Base-by-base conservation (phyloP, 2,113 vertebrate species). In the Rhinopomastus cyanomelas region DNA sequence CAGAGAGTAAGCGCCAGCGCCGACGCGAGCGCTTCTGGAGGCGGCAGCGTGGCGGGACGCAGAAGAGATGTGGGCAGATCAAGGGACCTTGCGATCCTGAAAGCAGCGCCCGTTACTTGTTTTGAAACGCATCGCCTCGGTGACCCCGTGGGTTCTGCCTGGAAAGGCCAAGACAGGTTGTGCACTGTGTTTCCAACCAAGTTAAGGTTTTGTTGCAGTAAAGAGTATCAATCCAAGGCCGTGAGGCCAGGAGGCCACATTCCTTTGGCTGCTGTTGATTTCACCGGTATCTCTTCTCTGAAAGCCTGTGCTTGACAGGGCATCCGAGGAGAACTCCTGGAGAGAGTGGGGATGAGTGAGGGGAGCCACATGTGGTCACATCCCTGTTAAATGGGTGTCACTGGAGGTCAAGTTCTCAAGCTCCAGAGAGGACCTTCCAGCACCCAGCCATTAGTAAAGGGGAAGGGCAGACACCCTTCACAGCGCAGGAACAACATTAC, bases 161-260 rank as follows among this genome's bases (percentile, higher is more conserved):
- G 88, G 83, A 93, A 95, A 88, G 91, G 83, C 86, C 90, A 60
- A 93, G 87, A 82, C 90, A 95, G 92, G 94, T 94, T 86, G 93
- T 81, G 76, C 27, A 0, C 71, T 90, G 9, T 81, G 88, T 81
- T 94, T 95, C 81, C 67, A 88, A 92, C 83, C 26, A 52, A 88
- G 88, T 84, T 91, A 93, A 93, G 59, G 77, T 91, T 93, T 91
- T 95, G 93, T 92, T 94, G 88, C 93, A 96, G 95, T 88, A 93
- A 95, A 80, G 90, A 92, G 37, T 93, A 94, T 94, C 93, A 93
- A 22, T 95, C 90, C 93, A 95, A 88, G 86, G 56, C 85, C 68
- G 51, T 51, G 83, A 77, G 93, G 88, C 83, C 92, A 95, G 90
- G 94, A 92, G 94, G 92, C 92, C 90, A 90, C 93, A 95, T 95